Evolutionary conservation across 2,888 invertebrate genomes (phyloP).

Genomic region (Yponomeuta cagnagella): DNA sequence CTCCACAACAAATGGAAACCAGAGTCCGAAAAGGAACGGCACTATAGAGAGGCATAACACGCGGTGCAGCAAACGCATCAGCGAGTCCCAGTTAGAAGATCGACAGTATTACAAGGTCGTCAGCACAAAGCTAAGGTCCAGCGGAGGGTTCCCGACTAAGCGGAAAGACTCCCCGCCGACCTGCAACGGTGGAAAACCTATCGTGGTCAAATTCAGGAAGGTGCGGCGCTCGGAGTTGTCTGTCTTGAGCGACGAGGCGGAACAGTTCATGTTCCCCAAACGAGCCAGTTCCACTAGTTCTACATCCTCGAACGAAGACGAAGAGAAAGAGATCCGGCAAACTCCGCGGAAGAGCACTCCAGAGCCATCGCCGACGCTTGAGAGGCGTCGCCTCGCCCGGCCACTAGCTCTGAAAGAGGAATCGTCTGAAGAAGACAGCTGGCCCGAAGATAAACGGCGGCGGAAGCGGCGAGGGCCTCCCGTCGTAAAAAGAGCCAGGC

Average conservation of each 20-base stretch:
- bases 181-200: slow-evolving; percentile 71
- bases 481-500: slow-evolving; percentile 35
- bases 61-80: slow-evolving; percentile 43
- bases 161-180: slow-evolving; percentile 58
- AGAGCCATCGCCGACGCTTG: slow-evolving; percentile 34
- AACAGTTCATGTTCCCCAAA: slow-evolving; percentile 89
- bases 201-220: slow-evolving; percentile 85
- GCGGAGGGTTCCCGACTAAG: slow-evolving; percentile 57
- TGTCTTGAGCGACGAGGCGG: slow-evolving; percentile 88
- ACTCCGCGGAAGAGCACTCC: slow-evolving; percentile 60
- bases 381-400: slow-evolving; percentile 54
- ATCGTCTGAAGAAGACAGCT: slow-evolving; percentile 64
- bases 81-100: slow-evolving; percentile 39
- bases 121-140: slow-evolving; percentile 80
- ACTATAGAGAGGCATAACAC: slow-evolving; percentile 50
- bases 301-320: slow-evolving; percentile 76
- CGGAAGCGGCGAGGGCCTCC: slow-evolving; percentile 43
- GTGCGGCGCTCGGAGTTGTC: slow-evolving; percentile 84
- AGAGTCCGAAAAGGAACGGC: slow-evolving; percentile 51
- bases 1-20: slow-evolving; percentile 40
- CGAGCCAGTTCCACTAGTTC: slow-evolving; percentile 75
- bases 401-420: slow-evolving; percentile 65
- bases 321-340: slow-evolving; percentile 57
- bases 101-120: slow-evolving; percentile 82
- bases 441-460: slow-evolving; percentile 50